These are phyloP conservation scores for Cryptoprocta ferox DNA, from an alignment of 2,797 vertebrate species.

Conservation along the genomic window DNA sequence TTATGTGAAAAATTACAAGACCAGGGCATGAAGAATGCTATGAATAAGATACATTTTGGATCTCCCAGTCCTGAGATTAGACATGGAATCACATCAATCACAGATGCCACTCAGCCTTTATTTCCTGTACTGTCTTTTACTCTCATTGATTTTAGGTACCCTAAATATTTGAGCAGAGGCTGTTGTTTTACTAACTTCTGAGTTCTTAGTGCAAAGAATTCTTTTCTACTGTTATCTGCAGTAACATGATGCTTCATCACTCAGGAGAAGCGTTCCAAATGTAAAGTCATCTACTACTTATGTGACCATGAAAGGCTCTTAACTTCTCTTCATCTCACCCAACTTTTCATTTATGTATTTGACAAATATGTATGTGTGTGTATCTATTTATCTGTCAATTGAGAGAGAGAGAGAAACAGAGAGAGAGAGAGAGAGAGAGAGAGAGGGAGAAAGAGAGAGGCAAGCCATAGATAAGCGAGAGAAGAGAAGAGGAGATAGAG, in stretches of 20 bases:
- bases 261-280: background rate
- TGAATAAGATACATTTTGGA: background rate
- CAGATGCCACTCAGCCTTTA: too few species aligned
- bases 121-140: too few species aligned
- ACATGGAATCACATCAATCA: too few species aligned
- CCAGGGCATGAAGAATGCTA: fast-evolving
- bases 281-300: fast-evolving
- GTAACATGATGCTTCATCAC: fast-evolving
- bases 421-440: background rate
- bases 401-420: background rate
- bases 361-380: background rate
- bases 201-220: background rate
- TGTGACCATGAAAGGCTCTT: background rate
- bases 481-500: background rate
- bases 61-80: background rate
- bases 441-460: background rate
- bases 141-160: background rate
- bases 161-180: background rate
- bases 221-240: too few species aligned
- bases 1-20: background rate
- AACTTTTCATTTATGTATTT: too few species aligned
- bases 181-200: background rate
- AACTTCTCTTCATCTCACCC: background rate
- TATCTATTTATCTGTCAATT: background rate
- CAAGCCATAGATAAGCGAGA: background rate